Percentiles rank a stretch among this genome's conserved stretches.
phyloP scores from a whole-genome alignment of 2,113 vertebrate genomes.

The Ardeotis arabs region DNA sequence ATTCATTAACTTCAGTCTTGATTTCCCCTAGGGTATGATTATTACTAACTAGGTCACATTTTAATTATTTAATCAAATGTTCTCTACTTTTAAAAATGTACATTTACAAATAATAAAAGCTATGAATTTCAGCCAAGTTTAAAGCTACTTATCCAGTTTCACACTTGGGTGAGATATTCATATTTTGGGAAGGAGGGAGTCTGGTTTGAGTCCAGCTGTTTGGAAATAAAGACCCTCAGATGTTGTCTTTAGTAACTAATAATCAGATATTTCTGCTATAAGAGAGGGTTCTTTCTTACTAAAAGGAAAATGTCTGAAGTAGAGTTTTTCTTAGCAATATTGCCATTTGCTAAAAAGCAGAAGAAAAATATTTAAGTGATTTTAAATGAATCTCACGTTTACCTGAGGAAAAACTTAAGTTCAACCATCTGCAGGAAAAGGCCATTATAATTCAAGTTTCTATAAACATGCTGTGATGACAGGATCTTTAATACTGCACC shows the following conservation, averaged over 20 bases:
- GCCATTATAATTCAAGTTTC: slow-evolving; percentile 48
- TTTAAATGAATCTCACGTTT: slow-evolving; percentile 34
- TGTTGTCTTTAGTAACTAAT: background rate
- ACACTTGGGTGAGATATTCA: background rate
- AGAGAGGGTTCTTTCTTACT: background rate
- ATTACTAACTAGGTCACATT: background rate
- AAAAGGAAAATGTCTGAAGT: background rate
- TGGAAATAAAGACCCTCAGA: background rate
- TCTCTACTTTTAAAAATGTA: background rate
- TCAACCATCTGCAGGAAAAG: slow-evolving; percentile 35
- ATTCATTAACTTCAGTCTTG: background rate
- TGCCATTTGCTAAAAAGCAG: background rate
- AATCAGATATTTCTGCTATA: background rate
- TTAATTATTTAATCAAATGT: background rate
- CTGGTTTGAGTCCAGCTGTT: background rate
- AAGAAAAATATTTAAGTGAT: background rate
- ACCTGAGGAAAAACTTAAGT: slow-evolving; percentile 22
- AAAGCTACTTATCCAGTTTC: background rate
- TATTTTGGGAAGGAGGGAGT: background rate
- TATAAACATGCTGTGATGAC: slow-evolving; percentile 57
- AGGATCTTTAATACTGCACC: slow-evolving; percentile 55
- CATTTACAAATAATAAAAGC: background rate
- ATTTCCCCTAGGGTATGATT: background rate
- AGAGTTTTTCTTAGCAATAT: background rate
- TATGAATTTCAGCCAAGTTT: background rate